A percentile compares a stretch with the other conserved stretches of the same genome.
phyloP scores from a whole-genome alignment of 2,888 invertebrate species.

The Folsomia candida region DNA sequence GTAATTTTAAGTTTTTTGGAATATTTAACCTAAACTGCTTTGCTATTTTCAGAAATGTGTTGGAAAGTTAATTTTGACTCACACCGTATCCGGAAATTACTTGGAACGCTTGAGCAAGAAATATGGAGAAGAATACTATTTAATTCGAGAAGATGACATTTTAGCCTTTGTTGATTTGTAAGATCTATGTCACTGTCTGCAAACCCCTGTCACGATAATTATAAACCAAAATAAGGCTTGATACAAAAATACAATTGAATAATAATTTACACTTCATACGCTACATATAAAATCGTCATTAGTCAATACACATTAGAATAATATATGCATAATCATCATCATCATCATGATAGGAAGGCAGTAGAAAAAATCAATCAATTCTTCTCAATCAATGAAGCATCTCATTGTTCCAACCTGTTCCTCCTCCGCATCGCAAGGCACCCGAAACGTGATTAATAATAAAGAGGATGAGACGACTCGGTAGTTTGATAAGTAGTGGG shows the following conservation, averaged over 20 bases:
- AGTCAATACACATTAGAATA: neutral
- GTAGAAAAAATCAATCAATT: conserved; percentile 5
- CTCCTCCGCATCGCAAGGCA: neutral
- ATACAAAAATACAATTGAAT: too few species aligned
- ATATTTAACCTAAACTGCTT: neutral
- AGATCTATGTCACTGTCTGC: neutral
- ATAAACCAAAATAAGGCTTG: too few species aligned
- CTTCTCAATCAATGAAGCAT: conserved; percentile 2
- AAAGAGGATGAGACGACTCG: neutral
- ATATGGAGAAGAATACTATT: conserved; percentile 28
- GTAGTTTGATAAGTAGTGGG: conserved; percentile 8
- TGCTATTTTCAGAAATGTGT: conserved; percentile 17
- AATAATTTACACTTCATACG: neutral
- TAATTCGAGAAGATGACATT: conserved; percentile 28
- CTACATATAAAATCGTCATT: too few species aligned
- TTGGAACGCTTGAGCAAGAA: conserved; percentile 25
- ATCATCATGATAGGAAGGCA: neutral
- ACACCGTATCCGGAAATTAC: conserved; percentile 13
- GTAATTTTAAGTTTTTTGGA: neutral
- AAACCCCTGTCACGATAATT: too few species aligned
- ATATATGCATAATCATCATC: neutral
- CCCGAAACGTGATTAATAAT: neutral
- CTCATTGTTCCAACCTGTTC: neutral
- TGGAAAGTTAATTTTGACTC: conserved; percentile 23
- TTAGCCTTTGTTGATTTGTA: conserved; percentile 27